phyloP scores from a whole-genome alignment of 2,888 invertebrate genomes.

The Pristionchus entomophagus region DNA sequence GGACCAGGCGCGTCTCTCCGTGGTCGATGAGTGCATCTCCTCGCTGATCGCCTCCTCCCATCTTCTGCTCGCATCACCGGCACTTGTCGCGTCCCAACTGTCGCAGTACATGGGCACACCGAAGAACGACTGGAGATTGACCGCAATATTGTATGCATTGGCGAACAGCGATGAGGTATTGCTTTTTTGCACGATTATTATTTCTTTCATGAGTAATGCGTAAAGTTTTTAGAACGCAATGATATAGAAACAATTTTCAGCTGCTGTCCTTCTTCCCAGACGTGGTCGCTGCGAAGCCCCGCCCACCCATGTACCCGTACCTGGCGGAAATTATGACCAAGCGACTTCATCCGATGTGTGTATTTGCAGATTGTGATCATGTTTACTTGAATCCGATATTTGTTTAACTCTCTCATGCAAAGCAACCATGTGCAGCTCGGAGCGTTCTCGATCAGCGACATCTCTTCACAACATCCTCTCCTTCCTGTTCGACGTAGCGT shows the following conservation, averaged over 20 bases:
- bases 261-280: slow-evolving; percentile 31
- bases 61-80: slow-evolving; percentile 25
- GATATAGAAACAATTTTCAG: background rate
- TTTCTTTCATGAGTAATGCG: background rate
- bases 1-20: background rate
- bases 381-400: background rate
- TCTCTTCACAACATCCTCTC: slow-evolving; percentile 65
- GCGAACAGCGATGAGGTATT: slow-evolving; percentile 32
- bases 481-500: slow-evolving; percentile 69
- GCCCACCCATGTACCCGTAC: background rate
- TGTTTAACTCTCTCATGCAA: background rate
- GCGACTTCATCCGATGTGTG: background rate
- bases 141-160: slow-evolving; percentile 15
- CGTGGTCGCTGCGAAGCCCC: background rate
- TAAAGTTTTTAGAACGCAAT: no score
- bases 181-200: background rate
- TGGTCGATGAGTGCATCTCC: slow-evolving; percentile 42
- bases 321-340: slow-evolving; percentile 33
- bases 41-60: slow-evolving; percentile 8
- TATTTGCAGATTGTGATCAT: no score
- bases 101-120: slow-evolving; percentile 7
- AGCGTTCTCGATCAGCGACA: slow-evolving; percentile 50
- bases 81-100: background rate
- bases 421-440: no score
- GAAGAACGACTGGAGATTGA: slow-evolving; percentile 41